Evolutionary conservation across 2,113 vertebrate species (phyloP).

Genomic region (Onychostruthus taczanowskii): DNA sequence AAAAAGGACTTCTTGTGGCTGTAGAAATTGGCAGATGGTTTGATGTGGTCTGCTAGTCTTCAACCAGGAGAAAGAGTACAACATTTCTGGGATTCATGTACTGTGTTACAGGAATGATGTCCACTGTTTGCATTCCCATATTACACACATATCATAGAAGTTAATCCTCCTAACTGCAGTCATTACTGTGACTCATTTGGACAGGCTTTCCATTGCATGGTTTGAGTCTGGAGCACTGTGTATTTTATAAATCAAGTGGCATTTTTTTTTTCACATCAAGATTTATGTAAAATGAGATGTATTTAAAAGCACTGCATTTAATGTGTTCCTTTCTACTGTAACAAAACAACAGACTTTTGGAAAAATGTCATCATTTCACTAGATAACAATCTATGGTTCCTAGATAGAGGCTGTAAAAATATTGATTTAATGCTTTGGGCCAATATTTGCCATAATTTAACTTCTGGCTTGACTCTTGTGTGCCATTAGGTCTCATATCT

Average conservation of each 20-base stretch:
- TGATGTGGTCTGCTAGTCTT: not conserved
- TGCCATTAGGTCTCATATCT: not conserved
- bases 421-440: not conserved
- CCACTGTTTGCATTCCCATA: not conserved
- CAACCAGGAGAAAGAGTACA: not conserved
- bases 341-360: not conserved
- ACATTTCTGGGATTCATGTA: not conserved
- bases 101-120: fast-evolving
- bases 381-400: not conserved
- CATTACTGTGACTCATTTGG: not conserved
- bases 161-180: not conserved
- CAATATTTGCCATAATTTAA: not conserved
- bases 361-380: not conserved
- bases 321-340: not conserved
- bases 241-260: not conserved
- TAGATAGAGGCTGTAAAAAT: not conserved
- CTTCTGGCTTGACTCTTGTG: not conserved
- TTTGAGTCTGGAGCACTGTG: not conserved
- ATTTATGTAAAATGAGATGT: not conserved
- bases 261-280: not conserved
- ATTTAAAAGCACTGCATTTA: not conserved
- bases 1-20: not conserved
- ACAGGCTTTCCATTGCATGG: not conserved
- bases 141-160: not conserved
- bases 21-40: not conserved